A percentile compares a stretch with the other conserved stretches of the same genome.
These are phyloP conservation scores for Halichoeres trimaculatus DNA, from an alignment of 2,113 vertebrate genomes.

Conservation along the genomic window DNA sequence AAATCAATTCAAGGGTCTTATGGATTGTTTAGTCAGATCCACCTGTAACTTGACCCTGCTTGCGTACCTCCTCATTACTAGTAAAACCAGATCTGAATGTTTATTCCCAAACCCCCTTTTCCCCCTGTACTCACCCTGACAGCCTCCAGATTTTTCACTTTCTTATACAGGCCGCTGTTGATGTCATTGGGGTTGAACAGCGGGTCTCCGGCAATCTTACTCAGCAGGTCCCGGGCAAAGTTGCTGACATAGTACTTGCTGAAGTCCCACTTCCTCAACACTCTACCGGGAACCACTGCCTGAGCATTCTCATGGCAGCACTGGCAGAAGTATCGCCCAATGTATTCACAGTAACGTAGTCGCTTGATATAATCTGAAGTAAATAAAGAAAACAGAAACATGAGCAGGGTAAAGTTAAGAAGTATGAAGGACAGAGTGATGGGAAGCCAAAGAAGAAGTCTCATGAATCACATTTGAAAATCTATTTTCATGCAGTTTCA, in stretches of 20 bases:
- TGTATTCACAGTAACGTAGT: constrained; percentile 96
- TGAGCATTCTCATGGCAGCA: constrained; percentile 97
- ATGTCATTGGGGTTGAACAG: constrained; percentile 95
- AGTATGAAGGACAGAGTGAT: not conserved
- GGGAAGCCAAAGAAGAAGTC: not conserved
- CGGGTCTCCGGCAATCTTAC: constrained; percentile 94
- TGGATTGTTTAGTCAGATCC: no score
- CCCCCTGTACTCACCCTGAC: constrained; percentile 85
- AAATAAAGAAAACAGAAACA: not conserved
- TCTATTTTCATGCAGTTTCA: no score
- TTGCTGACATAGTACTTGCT: constrained; percentile 97
- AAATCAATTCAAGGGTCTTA: no score
- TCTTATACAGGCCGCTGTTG: constrained; percentile 92
- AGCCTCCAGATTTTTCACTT: constrained; percentile 91
- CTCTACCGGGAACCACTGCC: constrained; percentile 89
- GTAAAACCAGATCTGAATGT: no score
- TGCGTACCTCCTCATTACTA: no score
- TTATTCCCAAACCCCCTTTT: no score
- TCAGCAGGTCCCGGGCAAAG: constrained; percentile 94
- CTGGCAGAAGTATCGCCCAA: constrained; percentile 98
- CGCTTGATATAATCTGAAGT: constrained; percentile 94
- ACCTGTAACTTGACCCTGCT: no score
- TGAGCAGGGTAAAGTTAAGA: not conserved
- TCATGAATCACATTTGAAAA: no score
- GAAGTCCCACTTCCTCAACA: constrained; percentile 97